Percentiles rank a stretch among this genome's conserved stretches.
These are phyloP conservation scores for Umimayanthus chanpuru DNA, from an alignment of 92 coral and sea anemone species.

Conservation along the genomic window DNA sequence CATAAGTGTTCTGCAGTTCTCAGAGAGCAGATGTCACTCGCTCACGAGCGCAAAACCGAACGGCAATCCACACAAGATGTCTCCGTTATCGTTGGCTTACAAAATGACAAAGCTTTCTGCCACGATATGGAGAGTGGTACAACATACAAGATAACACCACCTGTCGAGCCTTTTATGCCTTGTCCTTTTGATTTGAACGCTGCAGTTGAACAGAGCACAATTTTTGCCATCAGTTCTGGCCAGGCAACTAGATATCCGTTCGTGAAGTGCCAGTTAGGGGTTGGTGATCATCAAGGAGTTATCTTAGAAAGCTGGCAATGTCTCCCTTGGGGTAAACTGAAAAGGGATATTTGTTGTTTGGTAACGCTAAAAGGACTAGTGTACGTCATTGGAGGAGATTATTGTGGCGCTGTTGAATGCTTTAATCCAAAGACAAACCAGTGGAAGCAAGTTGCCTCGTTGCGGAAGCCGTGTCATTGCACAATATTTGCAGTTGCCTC, in stretches of 20 bases:
- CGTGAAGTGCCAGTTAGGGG: background rate
- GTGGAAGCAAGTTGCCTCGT: background rate
- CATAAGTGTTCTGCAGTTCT: background rate
- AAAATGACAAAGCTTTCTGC: background rate
- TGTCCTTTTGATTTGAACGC: background rate
- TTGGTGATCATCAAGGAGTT: too few species aligned
- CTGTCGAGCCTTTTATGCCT: background rate
- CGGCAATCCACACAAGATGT: background rate
- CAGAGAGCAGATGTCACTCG: background rate
- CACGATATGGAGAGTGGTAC: background rate
- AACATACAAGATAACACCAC: background rate
- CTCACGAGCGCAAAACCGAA: background rate
- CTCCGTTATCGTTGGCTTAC: background rate
- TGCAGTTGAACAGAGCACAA: background rate
- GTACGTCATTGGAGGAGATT: background rate
- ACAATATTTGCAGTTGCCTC: background rate
- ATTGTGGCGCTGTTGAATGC: background rate
- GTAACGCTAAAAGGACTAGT: background rate
- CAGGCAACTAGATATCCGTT: background rate
- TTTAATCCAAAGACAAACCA: background rate
- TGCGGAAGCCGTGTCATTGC: background rate
- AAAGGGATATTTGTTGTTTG: background rate
- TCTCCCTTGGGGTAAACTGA: background rate
- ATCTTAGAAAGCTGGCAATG: background rate
- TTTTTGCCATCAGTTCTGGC: background rate